Evolutionary conservation across 2,797 vertebrate genomes (phyloP).

Genomic region (Anabacerthia variegaticeps): DNA sequence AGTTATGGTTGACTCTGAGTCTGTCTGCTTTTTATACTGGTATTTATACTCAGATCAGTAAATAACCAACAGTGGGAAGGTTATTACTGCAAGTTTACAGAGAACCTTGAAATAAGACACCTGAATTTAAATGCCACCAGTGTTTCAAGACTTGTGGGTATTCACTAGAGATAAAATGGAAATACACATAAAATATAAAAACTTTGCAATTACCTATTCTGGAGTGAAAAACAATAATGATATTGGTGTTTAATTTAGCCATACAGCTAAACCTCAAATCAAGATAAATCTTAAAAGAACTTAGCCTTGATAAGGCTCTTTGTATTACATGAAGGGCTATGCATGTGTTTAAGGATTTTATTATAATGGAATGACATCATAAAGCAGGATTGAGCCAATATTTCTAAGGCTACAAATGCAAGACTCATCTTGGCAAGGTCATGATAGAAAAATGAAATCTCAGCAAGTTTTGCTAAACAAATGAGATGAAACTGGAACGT

Average conservation of each 20-base stretch:
- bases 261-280: neutral
- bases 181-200: neutral
- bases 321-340: neutral
- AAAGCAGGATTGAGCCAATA: neutral
- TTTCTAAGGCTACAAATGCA: neutral
- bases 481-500: neutral
- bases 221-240: neutral
- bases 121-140: neutral
- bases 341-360: neutral
- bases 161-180: neutral
- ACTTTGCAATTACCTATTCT: neutral
- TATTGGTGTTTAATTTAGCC: neutral
- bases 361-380: neutral
- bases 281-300: neutral
- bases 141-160: neutral
- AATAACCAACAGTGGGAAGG: neutral
- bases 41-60: neutral
- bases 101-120: neutral
- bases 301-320: neutral
- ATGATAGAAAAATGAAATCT: neutral
- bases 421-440: neutral
- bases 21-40: neutral
- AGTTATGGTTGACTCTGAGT: neutral
- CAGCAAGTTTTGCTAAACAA: neutral
- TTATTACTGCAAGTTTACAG: neutral